Evolutionary conservation across 2,113 vertebrate genomes (phyloP).

Genomic region (Anarhynchus alexandrinus): DNA sequence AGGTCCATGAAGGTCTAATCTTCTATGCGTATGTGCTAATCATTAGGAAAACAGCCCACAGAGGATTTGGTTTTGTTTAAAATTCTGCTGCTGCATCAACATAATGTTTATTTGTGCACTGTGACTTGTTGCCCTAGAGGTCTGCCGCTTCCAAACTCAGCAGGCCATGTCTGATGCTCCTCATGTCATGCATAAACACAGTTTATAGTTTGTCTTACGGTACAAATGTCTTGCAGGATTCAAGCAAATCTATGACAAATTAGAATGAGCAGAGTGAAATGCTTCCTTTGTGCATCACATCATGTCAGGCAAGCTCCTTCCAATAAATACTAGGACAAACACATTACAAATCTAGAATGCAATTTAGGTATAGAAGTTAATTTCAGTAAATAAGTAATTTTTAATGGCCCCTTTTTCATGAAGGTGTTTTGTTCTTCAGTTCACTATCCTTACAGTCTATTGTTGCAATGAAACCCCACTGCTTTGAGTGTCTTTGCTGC

Average conservation of each 20-base stretch:
- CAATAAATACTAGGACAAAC: background rate
- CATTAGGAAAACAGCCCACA: background rate
- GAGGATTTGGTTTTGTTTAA: constrained; percentile 17
- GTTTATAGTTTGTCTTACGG: background rate
- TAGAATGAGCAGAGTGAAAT: background rate
- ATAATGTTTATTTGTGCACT: constrained; percentile 4
- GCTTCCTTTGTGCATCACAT: background rate
- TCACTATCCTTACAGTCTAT: background rate
- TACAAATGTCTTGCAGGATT: background rate
- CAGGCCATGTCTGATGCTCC: background rate
- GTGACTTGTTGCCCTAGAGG: background rate
- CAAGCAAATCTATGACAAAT: background rate
- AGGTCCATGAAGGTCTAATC: background rate
- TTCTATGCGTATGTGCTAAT: background rate
- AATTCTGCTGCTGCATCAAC: constrained; percentile 15
- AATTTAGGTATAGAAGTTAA: background rate
- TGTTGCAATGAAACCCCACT: background rate
- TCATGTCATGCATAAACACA: background rate
- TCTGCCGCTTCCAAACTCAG: background rate
- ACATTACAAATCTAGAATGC: background rate
- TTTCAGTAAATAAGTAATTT: background rate
- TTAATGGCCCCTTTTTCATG: background rate
- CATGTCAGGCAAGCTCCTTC: background rate
- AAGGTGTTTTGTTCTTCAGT: background rate
- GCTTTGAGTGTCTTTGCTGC: background rate